A percentile compares a stretch with the other conserved stretches of the same genome.
These are phyloP conservation scores for Drosophila pseudotakahashii DNA, from an alignment of 2,888 invertebrate genomes.

Conservation along the genomic window DNA sequence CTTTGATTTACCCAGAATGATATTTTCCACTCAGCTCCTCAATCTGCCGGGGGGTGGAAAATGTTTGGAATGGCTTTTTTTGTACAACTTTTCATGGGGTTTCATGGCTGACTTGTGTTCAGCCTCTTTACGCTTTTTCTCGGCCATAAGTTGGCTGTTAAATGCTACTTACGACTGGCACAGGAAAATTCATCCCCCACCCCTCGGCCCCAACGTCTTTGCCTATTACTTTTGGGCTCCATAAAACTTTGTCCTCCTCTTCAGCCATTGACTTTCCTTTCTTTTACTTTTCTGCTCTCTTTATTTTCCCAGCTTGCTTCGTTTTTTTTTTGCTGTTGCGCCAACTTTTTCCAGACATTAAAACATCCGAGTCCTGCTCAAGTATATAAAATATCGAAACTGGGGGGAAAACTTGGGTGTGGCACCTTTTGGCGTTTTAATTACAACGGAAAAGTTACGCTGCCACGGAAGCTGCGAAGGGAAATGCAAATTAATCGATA, in stretches of 20 bases:
- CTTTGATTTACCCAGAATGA: conserved; percentile 27
- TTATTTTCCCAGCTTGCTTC: conserved; percentile 33
- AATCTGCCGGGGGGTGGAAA: neutral
- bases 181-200: conserved; percentile 48
- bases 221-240: conserved; percentile 76
- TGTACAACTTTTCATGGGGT: conserved; percentile 56
- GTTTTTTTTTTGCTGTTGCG: conserved; percentile 45
- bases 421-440: conserved; percentile 78
- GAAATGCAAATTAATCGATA: conserved; percentile 78
- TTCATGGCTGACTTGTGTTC: conserved; percentile 63
- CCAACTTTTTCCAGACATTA: conserved; percentile 67
- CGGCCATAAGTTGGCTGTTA: conserved; percentile 75
- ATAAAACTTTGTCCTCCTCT: conserved; percentile 77
- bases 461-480: conserved; percentile 43
- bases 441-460: conserved; percentile 66
- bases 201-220: conserved; percentile 45
- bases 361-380: conserved; percentile 45
- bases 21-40: conserved; percentile 16
- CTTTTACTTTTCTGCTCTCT: conserved; percentile 50
- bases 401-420: conserved; percentile 54
- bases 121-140: conserved; percentile 13
- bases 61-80: neutral
- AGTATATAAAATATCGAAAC: conserved; percentile 58
- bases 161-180: conserved; percentile 71
- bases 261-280: conserved; percentile 67